Evolutionary conservation across 2,797 vertebrate genomes (phyloP), one percentile per base, ranked within the genome.

Genomic region (Euthynnus affinis): DNA sequence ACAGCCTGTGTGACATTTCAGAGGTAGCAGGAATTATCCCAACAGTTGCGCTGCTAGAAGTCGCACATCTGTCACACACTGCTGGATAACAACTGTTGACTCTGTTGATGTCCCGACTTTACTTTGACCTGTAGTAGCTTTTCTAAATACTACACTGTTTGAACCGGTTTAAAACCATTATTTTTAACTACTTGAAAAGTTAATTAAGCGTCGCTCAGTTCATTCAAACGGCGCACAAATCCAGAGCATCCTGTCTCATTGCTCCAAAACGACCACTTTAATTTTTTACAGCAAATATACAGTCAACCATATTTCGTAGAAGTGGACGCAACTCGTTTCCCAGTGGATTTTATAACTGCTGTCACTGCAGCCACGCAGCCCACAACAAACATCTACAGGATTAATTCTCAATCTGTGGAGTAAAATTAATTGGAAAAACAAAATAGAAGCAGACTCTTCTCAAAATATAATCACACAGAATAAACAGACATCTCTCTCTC

Each of bases 221-320:
- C 25, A 29, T 18, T 57, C 6, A 29, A 22, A 59, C 14, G 10
- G 17, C 15, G 53, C 71, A 70, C 40, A 27, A 14, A 72, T 40
- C 63, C 59, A 68, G 49, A 44, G 32, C 69, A 72, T 64, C 71
- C 14, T 84, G 78, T 56, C 72, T 66, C 63, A 63, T 65, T 70
- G 20, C 2, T 69, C 25, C 17, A 49, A 59, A 82, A 59, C 14
- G 14, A 71, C 49, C 20, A 71, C 46, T 81, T 80, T 12, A 48
- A 59, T 23, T 76, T 23, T 76, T 58, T 44, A 73, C 27, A 74
- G 18, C 10, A 59, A 74, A 78, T n/a, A 49, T 7, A 46, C 7
- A 9, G 76, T 57, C 85, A 79, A 76, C 71, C 70, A 84, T 87
- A 74, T 88, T 88, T 60, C 20, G 0, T 10, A 74, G 63, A 85